Evolutionary conservation across 1,140 invertebrate species (phyloP).

Genomic region (Arion vulgaris): DNA sequence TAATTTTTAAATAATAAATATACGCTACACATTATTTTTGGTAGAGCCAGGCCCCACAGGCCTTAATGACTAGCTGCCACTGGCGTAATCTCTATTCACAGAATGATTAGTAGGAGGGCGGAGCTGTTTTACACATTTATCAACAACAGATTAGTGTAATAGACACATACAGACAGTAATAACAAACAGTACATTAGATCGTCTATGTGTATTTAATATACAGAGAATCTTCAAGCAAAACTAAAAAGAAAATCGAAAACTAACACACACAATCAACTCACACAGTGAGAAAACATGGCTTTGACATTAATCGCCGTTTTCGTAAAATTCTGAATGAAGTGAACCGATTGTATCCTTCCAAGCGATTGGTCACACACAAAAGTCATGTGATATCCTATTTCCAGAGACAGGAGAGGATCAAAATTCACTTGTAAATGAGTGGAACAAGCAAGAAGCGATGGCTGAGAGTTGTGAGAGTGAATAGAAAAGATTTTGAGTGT

Average conservation of each 20-base stretch:
- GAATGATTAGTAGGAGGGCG: too few relatives aligned
- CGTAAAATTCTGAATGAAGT: not conserved
- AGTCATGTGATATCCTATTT: constrained; percentile 23
- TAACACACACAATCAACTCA: not conserved
- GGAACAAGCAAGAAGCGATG: not conserved
- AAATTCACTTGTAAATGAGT: constrained; percentile 1
- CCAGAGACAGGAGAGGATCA: not conserved
- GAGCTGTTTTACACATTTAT: too few relatives aligned
- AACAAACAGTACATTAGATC: not conserved
- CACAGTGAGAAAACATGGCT: not conserved
- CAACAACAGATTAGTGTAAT: too few relatives aligned
- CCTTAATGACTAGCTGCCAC: too few relatives aligned
- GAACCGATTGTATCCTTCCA: not conserved
- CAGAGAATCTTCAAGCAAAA: not conserved
- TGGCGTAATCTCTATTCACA: too few relatives aligned
- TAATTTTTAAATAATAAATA: too few relatives aligned
- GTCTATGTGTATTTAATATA: not conserved
- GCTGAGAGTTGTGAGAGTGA: not conserved
- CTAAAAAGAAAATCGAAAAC: not conserved
- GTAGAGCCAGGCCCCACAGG: too few relatives aligned
- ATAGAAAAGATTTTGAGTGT: not conserved
- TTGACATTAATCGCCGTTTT: not conserved
- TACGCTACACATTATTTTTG: too few relatives aligned
- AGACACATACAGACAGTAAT: too few relatives aligned
- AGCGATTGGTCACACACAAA: constrained; percentile 30